phyloP scores from a whole-genome alignment of 2,797 vertebrate species.

The Enteromius paludinosus region DNA sequence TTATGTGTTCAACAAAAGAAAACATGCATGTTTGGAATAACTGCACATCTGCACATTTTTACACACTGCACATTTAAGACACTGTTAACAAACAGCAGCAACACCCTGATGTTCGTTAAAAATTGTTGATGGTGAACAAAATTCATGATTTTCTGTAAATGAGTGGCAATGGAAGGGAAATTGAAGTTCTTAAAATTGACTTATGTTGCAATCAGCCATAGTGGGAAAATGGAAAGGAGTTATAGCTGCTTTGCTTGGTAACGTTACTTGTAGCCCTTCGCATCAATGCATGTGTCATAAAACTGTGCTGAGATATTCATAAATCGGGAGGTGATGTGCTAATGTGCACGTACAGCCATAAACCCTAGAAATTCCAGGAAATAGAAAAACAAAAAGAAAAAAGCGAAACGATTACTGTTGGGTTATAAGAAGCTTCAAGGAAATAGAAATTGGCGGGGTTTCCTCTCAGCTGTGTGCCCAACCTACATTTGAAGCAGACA shows the following conservation, averaged over 20 bases:
- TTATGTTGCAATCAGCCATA: background rate
- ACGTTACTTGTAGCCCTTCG: background rate
- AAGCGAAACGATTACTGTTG: slow-evolving; percentile 10
- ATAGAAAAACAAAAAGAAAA: background rate
- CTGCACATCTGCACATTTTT: background rate
- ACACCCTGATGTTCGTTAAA: background rate
- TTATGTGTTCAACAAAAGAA: background rate
- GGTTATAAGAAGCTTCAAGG: slow-evolving; percentile 29
- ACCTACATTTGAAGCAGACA: background rate
- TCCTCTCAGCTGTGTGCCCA: background rate
- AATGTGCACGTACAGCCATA: background rate
- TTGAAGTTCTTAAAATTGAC: background rate
- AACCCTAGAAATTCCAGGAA: slow-evolving; percentile 46
- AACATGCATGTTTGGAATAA: no score
- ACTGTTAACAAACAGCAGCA: background rate
- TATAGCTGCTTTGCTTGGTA: background rate
- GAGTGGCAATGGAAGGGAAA: background rate
- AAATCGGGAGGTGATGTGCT: background rate
- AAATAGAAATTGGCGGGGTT: background rate
- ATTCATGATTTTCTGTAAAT: background rate
- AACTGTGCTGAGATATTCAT: background rate
- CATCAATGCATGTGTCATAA: background rate
- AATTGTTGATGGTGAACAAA: background rate
- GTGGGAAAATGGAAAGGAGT: background rate
- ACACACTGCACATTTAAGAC: background rate